Percentiles rank a stretch among this genome's conserved stretches.
Evolutionary conservation across 1,140 invertebrate genomes (phyloP).

Genomic region (Brachionus angularis): DNA sequence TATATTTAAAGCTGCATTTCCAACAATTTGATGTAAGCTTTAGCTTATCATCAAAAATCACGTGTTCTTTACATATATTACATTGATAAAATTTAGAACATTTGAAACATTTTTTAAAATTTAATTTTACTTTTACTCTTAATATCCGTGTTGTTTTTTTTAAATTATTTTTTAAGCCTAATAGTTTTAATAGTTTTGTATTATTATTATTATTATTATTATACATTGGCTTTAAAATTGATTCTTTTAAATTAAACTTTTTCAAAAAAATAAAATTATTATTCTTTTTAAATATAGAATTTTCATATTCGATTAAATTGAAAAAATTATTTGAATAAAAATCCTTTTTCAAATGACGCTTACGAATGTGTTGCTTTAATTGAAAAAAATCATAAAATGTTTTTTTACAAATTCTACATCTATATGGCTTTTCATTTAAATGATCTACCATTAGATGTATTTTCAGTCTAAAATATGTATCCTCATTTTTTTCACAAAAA

Average conservation of each 20-base stretch:
- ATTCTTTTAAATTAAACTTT: not conserved
- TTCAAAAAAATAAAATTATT: too few relatives aligned
- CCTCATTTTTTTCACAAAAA: not conserved
- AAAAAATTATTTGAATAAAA: not conserved
- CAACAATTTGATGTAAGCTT: not conserved
- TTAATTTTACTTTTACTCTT: not conserved
- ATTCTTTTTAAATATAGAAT: too few relatives aligned
- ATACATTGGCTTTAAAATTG: not conserved
- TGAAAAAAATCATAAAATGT: not conserved
- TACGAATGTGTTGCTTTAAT: slow-evolving; percentile 9
- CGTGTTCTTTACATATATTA: not conserved
- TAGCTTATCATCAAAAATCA: not conserved
- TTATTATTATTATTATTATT: not conserved
- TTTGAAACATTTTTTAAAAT: not conserved
- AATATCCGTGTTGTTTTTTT: too few relatives aligned
- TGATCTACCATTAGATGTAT: slow-evolving; percentile 26
- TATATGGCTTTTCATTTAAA: slow-evolving; percentile 26
- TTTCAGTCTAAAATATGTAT: not conserved
- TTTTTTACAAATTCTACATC: slow-evolving; percentile 1
- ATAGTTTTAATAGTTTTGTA: too few relatives aligned
- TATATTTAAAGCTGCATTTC: not conserved
- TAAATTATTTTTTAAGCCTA: too few relatives aligned
- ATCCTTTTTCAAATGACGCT: not conserved
- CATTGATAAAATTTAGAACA: not conserved
- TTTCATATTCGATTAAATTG: slow-evolving; percentile 3